A percentile compares a stretch with the other conserved stretches of the same genome.
Conservation (phyloP, 2,113 vertebrate genomes). For the Rhizomys pruinosus region DNA sequence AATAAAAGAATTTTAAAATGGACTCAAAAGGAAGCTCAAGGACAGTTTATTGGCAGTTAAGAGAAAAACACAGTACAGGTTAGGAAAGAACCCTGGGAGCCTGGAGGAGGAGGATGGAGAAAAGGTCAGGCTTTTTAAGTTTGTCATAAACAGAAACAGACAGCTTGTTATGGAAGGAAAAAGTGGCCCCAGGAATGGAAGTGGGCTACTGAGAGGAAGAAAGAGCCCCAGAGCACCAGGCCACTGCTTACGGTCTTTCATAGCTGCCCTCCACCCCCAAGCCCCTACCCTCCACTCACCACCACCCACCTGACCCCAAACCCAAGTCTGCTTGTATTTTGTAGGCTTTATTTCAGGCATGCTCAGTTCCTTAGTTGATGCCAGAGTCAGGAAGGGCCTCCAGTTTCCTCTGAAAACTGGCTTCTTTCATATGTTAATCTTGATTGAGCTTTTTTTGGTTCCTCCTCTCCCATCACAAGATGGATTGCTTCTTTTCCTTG, state of each 20-base stretch:
- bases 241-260: too few species aligned
- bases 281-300: not conserved
- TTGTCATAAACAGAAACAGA: not conserved
- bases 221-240: not conserved
- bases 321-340: not conserved
- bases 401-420: not conserved
- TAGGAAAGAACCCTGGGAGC: not conserved
- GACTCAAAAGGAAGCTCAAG: not conserved
- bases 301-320: too few species aligned
- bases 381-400: not conserved
- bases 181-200: not conserved
- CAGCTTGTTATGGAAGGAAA: too few species aligned
- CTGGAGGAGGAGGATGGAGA: not conserved
- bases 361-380: not conserved
- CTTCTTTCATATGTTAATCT: not conserved
- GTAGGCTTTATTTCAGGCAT: not conserved
- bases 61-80: not conserved
- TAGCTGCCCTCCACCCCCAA: too few species aligned
- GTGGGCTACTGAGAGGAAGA: not conserved
- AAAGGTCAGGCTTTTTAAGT: not conserved
- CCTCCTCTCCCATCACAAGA: not conserved
- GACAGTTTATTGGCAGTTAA: not conserved
- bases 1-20: not conserved
- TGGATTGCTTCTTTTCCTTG: not conserved
- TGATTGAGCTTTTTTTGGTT: not conserved